Percentiles rank a stretch among this genome's conserved stretches.
phyloP scores from a whole-genome alignment of 1,140 invertebrate genomes.

The Tetragnatha versicolor region DNA sequence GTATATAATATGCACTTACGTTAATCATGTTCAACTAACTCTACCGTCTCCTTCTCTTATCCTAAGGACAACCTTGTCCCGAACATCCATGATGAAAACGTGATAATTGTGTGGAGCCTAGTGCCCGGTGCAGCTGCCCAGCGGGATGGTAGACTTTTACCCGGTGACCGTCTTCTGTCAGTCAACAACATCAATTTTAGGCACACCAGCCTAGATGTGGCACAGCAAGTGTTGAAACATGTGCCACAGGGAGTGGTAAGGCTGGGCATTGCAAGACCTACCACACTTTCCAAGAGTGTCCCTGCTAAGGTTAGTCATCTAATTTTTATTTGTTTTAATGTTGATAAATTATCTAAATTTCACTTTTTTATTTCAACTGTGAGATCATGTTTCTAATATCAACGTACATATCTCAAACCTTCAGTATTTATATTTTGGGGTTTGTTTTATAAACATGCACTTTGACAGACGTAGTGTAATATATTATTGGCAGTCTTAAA shows the following conservation, averaged over 20 bases:
- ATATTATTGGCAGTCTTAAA: no score
- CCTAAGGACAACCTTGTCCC: conserved; percentile 76
- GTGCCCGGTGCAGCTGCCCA: conserved; percentile 97
- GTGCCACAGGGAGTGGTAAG: conserved; percentile 92
- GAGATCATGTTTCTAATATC: no score
- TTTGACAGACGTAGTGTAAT: no score
- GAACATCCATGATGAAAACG: conserved; percentile 91
- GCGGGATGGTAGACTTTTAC: conserved; percentile 92
- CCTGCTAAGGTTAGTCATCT: conserved; percentile 44
- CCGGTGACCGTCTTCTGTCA: conserved; percentile 94
- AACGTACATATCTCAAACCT: no score
- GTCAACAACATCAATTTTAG: conserved; percentile 95
- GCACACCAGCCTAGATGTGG: conserved; percentile 94
- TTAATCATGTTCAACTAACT: no score
- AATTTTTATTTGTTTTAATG: no score
- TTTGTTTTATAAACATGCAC: no score
- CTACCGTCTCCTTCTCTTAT: no score
- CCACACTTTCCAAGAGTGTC: conserved; percentile 78
- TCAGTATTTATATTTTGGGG: no score
- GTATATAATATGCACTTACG: no score
- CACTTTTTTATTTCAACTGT: no score
- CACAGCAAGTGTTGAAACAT: conserved; percentile 87
- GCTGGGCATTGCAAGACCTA: conserved; percentile 96
- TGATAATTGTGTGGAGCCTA: conserved; percentile 97
- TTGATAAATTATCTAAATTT: no score